Evolutionary conservation across 1,140 invertebrate species (phyloP).

Genomic region (Drosophila asahinai): DNA sequence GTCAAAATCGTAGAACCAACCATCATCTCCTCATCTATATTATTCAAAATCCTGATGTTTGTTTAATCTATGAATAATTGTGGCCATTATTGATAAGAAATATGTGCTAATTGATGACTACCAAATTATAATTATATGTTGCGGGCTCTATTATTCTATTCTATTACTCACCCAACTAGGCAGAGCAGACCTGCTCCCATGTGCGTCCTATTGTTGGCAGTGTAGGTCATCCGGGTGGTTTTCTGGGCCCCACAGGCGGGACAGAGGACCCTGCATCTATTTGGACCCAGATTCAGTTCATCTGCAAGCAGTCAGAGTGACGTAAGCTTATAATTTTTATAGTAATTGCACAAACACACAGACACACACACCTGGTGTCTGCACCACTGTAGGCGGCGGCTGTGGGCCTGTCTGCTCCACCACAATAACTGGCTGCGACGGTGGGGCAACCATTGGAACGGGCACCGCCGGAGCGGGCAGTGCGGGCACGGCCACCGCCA

Average conservation of each 20-base stretch:
- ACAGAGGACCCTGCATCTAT: slow-evolving; percentile 85
- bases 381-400: slow-evolving; percentile 58
- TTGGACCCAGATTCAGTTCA: slow-evolving; percentile 84
- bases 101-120: not conserved
- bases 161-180: slow-evolving; percentile 86
- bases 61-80: slow-evolving; percentile 3
- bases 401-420: slow-evolving; percentile 40
- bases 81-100: not conserved
- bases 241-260: slow-evolving; percentile 87
- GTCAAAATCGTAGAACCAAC: too few species aligned
- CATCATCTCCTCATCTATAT: not conserved
- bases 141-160: not conserved
- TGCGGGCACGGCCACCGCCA: slow-evolving; percentile 64
- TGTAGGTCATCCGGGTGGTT: slow-evolving; percentile 86
- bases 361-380: slow-evolving; percentile 21
- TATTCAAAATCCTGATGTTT: not conserved
- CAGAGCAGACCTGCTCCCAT: slow-evolving; percentile 87
- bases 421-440: slow-evolving; percentile 36
- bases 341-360: slow-evolving; percentile 8
- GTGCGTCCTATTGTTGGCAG: slow-evolving; percentile 87
- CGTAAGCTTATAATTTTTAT: slow-evolving; percentile 15
- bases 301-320: slow-evolving; percentile 19
- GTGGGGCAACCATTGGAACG: slow-evolving; percentile 32
- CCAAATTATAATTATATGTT: not conserved
- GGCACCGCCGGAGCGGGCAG: slow-evolving; percentile 11